A percentile compares a stretch with the other conserved stretches of the same genome.
Evolutionary conservation across 2,797 vertebrate genomes (phyloP).

Genomic region (Chloroceryle amazona): DNA sequence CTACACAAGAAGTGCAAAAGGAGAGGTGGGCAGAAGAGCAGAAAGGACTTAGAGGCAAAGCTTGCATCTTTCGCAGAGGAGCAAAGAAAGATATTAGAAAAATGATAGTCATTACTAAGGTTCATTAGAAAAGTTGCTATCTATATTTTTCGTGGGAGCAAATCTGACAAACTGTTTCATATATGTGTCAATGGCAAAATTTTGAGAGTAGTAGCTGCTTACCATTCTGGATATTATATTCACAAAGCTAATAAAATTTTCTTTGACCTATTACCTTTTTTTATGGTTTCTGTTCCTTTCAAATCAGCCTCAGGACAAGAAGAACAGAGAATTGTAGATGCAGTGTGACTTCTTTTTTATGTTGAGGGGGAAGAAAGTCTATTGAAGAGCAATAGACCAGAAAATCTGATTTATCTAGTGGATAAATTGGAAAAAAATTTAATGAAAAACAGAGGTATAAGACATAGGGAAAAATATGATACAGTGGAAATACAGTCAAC

Average conservation of each 20-base stretch:
- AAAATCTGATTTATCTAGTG: slow-evolving; percentile 13
- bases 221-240: not conserved
- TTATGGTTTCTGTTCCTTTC: not conserved
- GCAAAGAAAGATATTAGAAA: not conserved
- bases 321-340: not conserved
- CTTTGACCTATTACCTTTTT: not conserved
- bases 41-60: not conserved
- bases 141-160: not conserved
- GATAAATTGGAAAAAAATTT: not conserved
- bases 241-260: not conserved
- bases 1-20: not conserved
- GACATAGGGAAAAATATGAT: not conserved
- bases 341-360: not conserved
- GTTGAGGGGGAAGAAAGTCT: not conserved
- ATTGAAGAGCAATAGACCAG: not conserved
- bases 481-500: not conserved
- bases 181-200: not conserved
- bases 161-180: not conserved
- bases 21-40: not conserved
- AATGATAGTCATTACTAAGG: not conserved
- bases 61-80: not conserved
- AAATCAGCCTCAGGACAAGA: not conserved
- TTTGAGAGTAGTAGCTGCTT: not conserved
- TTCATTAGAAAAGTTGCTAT: not conserved
- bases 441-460: not conserved